Conservation (phyloP, 2,888 invertebrate species). For the Trichacis sp. region DNA sequence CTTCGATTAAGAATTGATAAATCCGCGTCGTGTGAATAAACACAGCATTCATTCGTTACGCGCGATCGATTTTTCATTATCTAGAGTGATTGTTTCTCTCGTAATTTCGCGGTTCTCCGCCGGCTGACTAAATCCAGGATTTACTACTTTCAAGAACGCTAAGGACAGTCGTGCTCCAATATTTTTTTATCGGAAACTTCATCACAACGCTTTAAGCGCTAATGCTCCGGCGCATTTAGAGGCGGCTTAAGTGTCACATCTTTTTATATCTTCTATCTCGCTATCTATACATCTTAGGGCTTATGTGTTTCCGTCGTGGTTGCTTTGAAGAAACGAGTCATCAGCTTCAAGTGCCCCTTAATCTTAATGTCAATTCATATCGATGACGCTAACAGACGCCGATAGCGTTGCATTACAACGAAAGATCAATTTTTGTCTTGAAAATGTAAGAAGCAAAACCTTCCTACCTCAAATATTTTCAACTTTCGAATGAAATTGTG, state of each 20-base stretch:
- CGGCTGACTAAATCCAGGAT: background rate
- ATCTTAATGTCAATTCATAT: constrained; percentile 29
- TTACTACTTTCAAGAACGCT: background rate
- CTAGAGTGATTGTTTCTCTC: background rate
- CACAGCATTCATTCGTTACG: too few species aligned
- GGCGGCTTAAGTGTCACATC: constrained; percentile 42
- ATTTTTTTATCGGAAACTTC: background rate
- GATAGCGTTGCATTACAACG: constrained; percentile 14
- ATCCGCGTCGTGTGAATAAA: too few species aligned
- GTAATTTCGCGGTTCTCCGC: background rate
- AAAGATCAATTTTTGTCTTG: background rate
- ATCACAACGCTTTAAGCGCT: constrained; percentile 45
- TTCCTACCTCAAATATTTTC: too few species aligned
- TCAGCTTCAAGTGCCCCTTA: constrained; percentile 31
- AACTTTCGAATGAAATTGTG: too few species aligned
- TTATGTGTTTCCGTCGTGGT: constrained; percentile 28
- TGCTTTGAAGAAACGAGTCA: constrained; percentile 27
- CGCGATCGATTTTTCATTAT: background rate
- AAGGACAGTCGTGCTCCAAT: background rate
- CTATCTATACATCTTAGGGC: constrained; percentile 15
- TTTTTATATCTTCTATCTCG: constrained; percentile 31
- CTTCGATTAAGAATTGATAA: too few species aligned
- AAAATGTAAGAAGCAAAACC: too few species aligned
- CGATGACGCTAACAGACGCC: constrained; percentile 23
- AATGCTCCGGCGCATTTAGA: constrained; percentile 54